Percentiles rank a stretch among this genome's conserved stretches.
Evolutionary conservation across 2,888 invertebrate genomes (phyloP).

Genomic region (Crioceris asparagi): DNA sequence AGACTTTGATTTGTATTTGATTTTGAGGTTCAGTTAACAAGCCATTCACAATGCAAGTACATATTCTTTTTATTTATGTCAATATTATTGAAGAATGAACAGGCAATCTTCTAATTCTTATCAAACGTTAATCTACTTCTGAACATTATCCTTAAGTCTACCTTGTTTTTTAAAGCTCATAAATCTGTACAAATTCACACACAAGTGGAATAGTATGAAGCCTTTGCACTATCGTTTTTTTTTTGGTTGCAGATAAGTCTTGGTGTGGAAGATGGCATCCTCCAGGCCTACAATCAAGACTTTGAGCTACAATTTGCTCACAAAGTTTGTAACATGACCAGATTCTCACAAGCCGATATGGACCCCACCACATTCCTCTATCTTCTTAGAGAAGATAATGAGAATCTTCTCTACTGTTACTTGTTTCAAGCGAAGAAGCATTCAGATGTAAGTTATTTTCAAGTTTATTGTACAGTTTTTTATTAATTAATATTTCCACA

Average conservation of each 20-base stretch:
- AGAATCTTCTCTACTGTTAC: conserved; percentile 63
- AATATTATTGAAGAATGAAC: no score
- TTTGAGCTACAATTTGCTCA: conserved; percentile 60
- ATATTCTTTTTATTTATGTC: no score
- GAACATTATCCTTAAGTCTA: no score
- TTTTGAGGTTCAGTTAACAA: no score
- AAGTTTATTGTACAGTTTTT: no score
- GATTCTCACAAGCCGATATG: conserved; percentile 38
- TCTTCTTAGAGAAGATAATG: conserved; percentile 59
- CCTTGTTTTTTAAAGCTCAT: no score
- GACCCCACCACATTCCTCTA: conserved; percentile 54
- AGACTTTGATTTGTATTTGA: no score
- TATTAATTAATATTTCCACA: neutral
- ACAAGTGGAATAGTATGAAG: neutral
- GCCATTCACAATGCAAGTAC: no score
- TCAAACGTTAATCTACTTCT: no score
- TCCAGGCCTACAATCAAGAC: conserved; percentile 59
- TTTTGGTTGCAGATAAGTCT: conserved; percentile 53
- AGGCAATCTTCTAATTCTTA: no score
- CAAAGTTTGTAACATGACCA: conserved; percentile 49
- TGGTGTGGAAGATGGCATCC: conserved; percentile 56
- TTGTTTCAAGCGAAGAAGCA: conserved; percentile 57
- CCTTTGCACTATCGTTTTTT: conserved; percentile 1
- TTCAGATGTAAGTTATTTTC: conserved; percentile 51
- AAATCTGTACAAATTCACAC: neutral